Evolutionary conservation across 2,797 vertebrate species (phyloP).

Genomic region (Gastrophryne carolinensis): DNA sequence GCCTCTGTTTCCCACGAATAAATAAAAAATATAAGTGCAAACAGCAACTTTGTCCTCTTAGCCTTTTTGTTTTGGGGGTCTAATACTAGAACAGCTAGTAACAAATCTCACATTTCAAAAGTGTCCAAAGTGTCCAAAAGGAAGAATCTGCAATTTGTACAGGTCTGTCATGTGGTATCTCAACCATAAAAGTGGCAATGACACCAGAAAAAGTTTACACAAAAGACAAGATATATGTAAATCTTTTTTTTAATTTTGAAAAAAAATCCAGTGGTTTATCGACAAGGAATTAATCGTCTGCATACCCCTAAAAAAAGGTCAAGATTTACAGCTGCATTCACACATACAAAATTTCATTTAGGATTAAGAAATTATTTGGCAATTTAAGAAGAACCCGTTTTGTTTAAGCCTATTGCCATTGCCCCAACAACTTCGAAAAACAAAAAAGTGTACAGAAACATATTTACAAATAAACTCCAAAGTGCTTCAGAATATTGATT

Average conservation of each 20-base stretch:
- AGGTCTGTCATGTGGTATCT: background rate
- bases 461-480: constrained; percentile 93
- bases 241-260: constrained; percentile 62
- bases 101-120: background rate
- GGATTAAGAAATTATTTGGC: constrained; percentile 92
- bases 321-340: constrained; percentile 61
- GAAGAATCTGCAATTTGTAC: background rate
- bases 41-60: too few relatives aligned
- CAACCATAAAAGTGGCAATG: background rate
- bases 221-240: constrained; percentile 16
- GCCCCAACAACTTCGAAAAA: constrained; percentile 87
- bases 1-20: too few relatives aligned
- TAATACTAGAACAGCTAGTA: background rate
- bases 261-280: constrained; percentile 68
- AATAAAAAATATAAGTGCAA: too few relatives aligned
- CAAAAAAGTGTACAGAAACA: constrained; percentile 79
- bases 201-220: background rate
- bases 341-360: constrained; percentile 82
- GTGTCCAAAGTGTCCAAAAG: background rate
- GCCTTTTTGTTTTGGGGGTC: too few relatives aligned
- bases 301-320: constrained; percentile 62
- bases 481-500: constrained; percentile 95
- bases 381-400: constrained; percentile 88
- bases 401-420: constrained; percentile 82
- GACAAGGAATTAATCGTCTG: constrained; percentile 61